These are phyloP conservation scores for Chouioia cunea DNA, from an alignment of 2,888 invertebrate species.

Conservation along the genomic window DNA sequence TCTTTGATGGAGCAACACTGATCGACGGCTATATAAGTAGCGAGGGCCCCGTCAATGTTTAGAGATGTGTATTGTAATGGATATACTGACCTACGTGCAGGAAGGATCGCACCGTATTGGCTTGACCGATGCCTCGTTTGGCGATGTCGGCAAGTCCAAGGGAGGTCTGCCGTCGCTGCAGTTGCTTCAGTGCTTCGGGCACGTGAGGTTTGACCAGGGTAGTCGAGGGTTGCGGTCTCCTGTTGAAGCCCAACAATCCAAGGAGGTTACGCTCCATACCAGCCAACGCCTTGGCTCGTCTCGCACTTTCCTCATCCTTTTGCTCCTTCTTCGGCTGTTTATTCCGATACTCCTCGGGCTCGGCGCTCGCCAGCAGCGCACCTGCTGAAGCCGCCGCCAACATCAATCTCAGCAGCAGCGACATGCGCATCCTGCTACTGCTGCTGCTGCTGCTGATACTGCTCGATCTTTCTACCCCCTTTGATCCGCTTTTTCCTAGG, in stretches of 20 bases:
- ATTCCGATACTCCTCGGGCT: conserved; percentile 70
- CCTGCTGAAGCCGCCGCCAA: conserved; percentile 66
- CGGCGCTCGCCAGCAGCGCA: conserved; percentile 68
- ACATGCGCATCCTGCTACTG: conserved; percentile 62
- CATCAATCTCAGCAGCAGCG: conserved; percentile 66
- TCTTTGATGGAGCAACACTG: too few species aligned
- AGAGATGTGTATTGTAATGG: too few species aligned
- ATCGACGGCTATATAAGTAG: too few species aligned
- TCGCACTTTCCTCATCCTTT: conserved; percentile 52
- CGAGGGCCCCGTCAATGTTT: too few species aligned
- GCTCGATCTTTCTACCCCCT: conserved; percentile 55
- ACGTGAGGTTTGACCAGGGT: conserved; percentile 70
- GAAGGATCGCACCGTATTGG: conserved; percentile 89
- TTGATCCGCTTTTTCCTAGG: too few species aligned
- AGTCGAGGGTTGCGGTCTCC: conserved; percentile 71
- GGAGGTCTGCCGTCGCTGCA: conserved; percentile 80
- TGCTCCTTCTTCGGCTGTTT: conserved; percentile 59
- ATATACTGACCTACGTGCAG: conserved; percentile 78
- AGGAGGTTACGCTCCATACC: conserved; percentile 74
- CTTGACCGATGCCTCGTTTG: conserved; percentile 79
- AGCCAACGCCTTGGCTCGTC: conserved; percentile 66
- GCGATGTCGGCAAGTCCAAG: conserved; percentile 77
- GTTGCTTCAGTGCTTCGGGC: conserved; percentile 84
- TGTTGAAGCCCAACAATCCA: conserved; percentile 74
- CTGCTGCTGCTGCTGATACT: conserved; percentile 60